These are phyloP conservation scores for Craniophora ligustri DNA, from an alignment of 2,888 invertebrate species.

Conservation along the genomic window DNA sequence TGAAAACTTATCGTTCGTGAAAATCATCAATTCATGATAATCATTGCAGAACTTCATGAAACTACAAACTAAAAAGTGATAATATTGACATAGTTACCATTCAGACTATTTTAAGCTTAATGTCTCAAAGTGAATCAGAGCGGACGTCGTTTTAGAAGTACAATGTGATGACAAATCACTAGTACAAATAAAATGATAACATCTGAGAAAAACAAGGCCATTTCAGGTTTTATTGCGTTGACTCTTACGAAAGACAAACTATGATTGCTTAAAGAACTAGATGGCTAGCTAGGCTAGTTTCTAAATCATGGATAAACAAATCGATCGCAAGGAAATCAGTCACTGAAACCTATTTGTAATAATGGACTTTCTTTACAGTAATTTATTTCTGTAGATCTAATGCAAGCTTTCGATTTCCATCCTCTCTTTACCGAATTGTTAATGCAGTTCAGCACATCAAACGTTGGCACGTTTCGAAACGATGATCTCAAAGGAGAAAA, in stretches of 20 bases:
- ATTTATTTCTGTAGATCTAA: not conserved
- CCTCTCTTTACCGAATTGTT: conserved; percentile 40
- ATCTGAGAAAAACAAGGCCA: conserved; percentile 25
- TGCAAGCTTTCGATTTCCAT: conserved; percentile 36
- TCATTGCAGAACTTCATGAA: not conserved
- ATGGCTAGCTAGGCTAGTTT: conserved; percentile 17
- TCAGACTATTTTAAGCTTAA: conserved; percentile 20
- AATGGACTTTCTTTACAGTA: not conserved
- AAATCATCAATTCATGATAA: not conserved
- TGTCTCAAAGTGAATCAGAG: conserved; percentile 36
- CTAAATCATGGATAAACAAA: conserved; percentile 39
- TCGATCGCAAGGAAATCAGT: conserved; percentile 35
- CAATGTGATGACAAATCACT: conserved; percentile 22
- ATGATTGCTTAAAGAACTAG: conserved; percentile 28
- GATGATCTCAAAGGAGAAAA: conserved; percentile 67
- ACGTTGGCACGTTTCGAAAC: conserved; percentile 53
- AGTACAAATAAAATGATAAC: conserved; percentile 14
- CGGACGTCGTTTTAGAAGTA: conserved; percentile 21
- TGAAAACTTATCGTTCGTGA: not conserved
- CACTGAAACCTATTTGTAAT: conserved; percentile 13
- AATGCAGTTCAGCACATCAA: conserved; percentile 32
- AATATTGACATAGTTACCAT: not conserved
- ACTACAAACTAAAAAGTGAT: not conserved
- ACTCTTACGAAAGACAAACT: conserved; percentile 20
- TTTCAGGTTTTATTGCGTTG: conserved; percentile 27